A percentile compares a stretch with the other conserved stretches of the same genome.
phyloP scores from a whole-genome alignment of 2,113 vertebrate species.

The Corydoras sp. region DNA sequence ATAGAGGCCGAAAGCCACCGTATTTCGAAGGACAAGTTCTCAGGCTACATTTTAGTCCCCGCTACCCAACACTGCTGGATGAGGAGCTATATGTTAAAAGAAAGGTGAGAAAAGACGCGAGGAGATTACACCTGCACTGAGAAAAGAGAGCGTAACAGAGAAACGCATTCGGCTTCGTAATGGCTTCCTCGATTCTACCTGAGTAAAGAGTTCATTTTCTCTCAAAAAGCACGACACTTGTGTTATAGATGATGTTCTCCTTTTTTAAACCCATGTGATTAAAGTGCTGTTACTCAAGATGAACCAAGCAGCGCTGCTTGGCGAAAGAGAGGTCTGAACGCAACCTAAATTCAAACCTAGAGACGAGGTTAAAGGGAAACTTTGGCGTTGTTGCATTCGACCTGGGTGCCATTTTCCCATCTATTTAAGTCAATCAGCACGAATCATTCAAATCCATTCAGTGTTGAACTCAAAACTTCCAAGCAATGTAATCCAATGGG shows the following conservation, averaged over 20 bases:
- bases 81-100: too few species aligned
- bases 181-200: conserved; percentile 72
- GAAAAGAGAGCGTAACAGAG: neutral
- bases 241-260: conserved; percentile 56
- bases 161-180: conserved; percentile 52
- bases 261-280: conserved; percentile 53
- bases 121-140: neutral
- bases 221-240: conserved; percentile 57
- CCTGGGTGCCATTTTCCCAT: too few species aligned
- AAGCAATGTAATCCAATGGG: too few species aligned
- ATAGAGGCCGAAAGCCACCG: too few species aligned
- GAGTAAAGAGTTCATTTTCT: conserved; percentile 64
- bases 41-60: too few species aligned
- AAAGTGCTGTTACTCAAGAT: conserved; percentile 69
- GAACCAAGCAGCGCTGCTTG: conserved; percentile 54
- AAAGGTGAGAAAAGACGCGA: neutral
- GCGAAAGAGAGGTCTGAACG: conserved; percentile 1
- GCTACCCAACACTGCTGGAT: too few species aligned
- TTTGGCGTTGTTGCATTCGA: too few species aligned
- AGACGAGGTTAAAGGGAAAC: too few species aligned
- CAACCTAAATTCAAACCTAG: conserved; percentile 21
- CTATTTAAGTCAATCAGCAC: too few species aligned
- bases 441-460: too few species aligned
- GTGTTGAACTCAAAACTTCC: too few species aligned
- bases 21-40: too few species aligned